A percentile compares a stretch with the other conserved stretches of the same genome.
These are phyloP conservation scores for Choristoneura fumiferana DNA, from an alignment of 1,140 invertebrate genomes.

Conservation along the genomic window DNA sequence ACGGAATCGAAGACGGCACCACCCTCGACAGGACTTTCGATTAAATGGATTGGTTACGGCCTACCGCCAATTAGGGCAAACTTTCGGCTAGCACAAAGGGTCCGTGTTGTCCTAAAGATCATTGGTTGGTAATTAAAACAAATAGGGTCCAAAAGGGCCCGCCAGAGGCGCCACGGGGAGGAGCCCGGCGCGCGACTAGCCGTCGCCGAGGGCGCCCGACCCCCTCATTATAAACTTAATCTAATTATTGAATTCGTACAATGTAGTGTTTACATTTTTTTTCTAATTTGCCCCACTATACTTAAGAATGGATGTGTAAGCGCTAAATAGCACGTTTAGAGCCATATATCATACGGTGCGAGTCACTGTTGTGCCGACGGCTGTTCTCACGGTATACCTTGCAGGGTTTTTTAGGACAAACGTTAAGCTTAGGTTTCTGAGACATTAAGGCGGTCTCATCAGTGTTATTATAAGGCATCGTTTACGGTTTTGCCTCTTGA, in stretches of 20 bases:
- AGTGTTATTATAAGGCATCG: constrained; percentile 56
- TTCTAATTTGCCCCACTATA: constrained; percentile 73
- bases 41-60: constrained; percentile 35
- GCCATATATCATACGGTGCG: constrained; percentile 71
- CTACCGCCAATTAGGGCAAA: constrained; percentile 66
- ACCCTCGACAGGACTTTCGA: constrained; percentile 23
- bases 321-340: constrained; percentile 76
- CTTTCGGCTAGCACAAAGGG: constrained; percentile 71
- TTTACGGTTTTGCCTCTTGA: constrained; percentile 58
- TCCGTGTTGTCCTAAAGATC: constrained; percentile 64
- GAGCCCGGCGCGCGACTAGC: constrained; percentile 50
- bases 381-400: constrained; percentile 57
- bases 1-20: constrained; percentile 11
- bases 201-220: constrained; percentile 61
- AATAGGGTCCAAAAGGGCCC: constrained; percentile 72
- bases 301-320: constrained; percentile 71
- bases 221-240: constrained; percentile 76
- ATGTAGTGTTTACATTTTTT: constrained; percentile 78
- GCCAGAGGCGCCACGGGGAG: constrained; percentile 70
- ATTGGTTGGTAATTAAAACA: constrained; percentile 75
- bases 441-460: constrained; percentile 40
- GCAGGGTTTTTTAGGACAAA: constrained; percentile 34
- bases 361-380: constrained; percentile 61
- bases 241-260: constrained; percentile 78
- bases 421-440: constrained; percentile 28